Evolutionary conservation across 2,888 invertebrate genomes (phyloP), one percentile per base, ranked within the genome.

Genomic region (Eilema depressum): DNA sequence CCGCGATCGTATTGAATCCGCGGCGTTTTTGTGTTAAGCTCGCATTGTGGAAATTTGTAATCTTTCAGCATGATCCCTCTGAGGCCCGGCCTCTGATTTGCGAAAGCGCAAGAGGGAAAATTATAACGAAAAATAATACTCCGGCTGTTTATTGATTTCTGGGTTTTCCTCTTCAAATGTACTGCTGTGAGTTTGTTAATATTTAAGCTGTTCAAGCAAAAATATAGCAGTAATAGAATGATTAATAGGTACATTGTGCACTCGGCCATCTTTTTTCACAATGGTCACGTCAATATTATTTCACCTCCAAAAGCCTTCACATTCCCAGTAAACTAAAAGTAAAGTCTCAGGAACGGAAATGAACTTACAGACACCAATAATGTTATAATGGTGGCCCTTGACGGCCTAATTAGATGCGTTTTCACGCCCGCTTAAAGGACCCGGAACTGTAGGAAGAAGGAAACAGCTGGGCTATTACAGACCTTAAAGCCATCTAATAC

Each of bases 41-140:
- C 59, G 64, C 69, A 73, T 70, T 71, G 83, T 77, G 74, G 65
- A 74, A 76, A 75, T 80, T 78, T 80, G 81, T 83, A 81, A 83
- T 81, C 78, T 76, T 68, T 72, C 69, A 60, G 68, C 63, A 80
- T 68, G 71, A 78, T 67, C 69, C 81, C 65, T 75, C 2, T 12
- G 74, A 73, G 81, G 60, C 62, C 68, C 57, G 61, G 33, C 23
- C 56, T 66, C 56, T 33, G 25, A 23, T 33, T 57, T 56, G 28
- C 33, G 56, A 57, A 23, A 25, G 25, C 26, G n/a, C 1, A 68
- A 63, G 57, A 41, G 61, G 47, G n/a, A 59, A 60, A 60, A 66
- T 60, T 59, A 37, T 37, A 60, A 59, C 41, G 41, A 47, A 30
- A 61, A 66, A 66, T 66, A 66, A 57, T 66, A 57, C 23, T 23